A percentile compares a stretch with the other conserved stretches of the same genome.
Conservation (phyloP, 2,797 vertebrate species). For the Tenualosa thibaudeaui region DNA sequence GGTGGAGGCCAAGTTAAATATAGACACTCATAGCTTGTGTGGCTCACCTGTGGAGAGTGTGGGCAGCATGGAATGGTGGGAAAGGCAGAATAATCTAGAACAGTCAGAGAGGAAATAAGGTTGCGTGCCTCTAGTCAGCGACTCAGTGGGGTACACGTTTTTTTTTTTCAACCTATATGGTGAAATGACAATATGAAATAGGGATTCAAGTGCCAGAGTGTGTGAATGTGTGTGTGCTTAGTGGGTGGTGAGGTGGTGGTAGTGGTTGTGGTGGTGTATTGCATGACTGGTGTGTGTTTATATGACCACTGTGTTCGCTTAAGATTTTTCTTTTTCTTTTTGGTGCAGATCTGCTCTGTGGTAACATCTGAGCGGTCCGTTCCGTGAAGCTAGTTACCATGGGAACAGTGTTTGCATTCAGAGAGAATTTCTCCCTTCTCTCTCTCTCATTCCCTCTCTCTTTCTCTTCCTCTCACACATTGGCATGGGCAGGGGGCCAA, state of each 20-base stretch:
- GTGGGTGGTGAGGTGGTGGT: not conserved
- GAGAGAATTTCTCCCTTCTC: conserved; percentile 28
- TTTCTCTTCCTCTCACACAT: not conserved
- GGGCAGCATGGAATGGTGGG: not conserved
- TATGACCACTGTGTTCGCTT: not conserved
- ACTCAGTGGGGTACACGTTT: not conserved
- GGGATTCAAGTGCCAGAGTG: not conserved
- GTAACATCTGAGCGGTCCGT: conserved; percentile 40
- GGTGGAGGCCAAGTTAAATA: not conserved
- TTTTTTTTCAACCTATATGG: not conserved
- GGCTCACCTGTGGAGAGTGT: not conserved
- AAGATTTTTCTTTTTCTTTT: not conserved
- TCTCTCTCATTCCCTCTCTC: not conserved
- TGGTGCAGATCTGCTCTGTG: not conserved
- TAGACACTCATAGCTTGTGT: not conserved
- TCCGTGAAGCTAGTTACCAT: conserved; percentile 67
- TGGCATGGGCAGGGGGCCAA: conserved; percentile 51
- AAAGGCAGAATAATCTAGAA: not conserved
- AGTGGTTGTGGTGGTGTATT: too few relatives aligned
- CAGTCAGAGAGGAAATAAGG: not conserved
- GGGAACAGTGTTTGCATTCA: conserved; percentile 66
- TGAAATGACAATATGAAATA: not conserved
- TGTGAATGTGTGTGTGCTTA: not conserved
- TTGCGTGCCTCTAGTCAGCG: not conserved
- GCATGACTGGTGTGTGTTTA: not conserved